These are phyloP conservation scores for Cataglyphis rosenhaueri DNA, from an alignment of 2,888 invertebrate genomes.

Conservation along the genomic window DNA sequence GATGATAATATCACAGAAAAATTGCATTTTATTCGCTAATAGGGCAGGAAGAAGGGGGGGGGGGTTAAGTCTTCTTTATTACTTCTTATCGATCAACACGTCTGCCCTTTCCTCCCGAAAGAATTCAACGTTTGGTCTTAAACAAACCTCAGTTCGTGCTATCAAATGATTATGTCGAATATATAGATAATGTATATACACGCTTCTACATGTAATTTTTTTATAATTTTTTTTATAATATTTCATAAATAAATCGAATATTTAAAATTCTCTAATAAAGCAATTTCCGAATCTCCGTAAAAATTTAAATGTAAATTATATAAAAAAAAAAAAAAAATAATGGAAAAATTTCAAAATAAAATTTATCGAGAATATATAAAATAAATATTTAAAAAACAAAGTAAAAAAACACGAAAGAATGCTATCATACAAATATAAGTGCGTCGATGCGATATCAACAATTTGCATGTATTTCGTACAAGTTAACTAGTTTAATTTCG, in stretches of 20 bases:
- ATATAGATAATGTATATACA: not conserved
- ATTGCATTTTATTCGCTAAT: constrained; percentile 75
- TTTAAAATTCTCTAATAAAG: not conserved
- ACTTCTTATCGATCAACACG: constrained; percentile 59
- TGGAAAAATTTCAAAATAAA: not conserved
- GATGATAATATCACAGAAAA: constrained; percentile 78
- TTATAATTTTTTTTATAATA: not conserved
- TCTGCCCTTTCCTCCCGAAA: not conserved
- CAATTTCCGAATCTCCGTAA: not conserved
- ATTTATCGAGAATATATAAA: not conserved
- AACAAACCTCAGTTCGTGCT: constrained; percentile 17
- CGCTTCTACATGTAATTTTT: not conserved
- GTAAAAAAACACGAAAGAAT: not conserved
- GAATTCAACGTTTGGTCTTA: constrained; percentile 18
- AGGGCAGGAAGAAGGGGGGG: no score
- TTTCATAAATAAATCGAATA: not conserved
- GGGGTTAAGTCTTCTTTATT: constrained; percentile 52
- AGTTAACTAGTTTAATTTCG: not conserved
- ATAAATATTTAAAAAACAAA: not conserved
- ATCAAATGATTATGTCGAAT: not conserved
- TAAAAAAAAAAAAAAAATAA: not conserved
- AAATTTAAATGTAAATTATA: not conserved
- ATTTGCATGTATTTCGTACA: not conserved
- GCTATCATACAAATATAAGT: not conserved
- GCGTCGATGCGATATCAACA: not conserved